These are phyloP conservation scores for Armadillidium nasatum DNA, from an alignment of 1,140 invertebrate genomes.

Conservation along the genomic window DNA sequence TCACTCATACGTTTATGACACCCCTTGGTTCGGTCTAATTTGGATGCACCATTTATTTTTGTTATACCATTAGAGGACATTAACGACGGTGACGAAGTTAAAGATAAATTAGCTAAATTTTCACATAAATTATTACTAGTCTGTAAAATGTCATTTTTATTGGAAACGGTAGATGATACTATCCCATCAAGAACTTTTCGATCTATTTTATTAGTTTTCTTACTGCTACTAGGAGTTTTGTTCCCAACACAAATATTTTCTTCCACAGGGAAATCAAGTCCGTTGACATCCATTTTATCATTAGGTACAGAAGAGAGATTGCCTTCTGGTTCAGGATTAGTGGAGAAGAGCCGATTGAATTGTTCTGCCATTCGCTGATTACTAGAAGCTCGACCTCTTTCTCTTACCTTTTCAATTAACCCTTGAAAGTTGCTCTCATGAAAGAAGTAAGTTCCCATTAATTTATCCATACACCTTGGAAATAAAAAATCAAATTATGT, in stretches of 20 bases:
- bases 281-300: no score
- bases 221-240: no score
- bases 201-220: not conserved
- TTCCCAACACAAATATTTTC: no score
- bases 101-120: constrained; percentile 1
- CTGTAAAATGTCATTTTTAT: constrained; percentile 5
- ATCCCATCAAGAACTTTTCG: not conserved
- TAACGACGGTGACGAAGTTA: not conserved
- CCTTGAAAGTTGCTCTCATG: constrained; percentile 70
- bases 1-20: constrained; percentile 40
- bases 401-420: constrained; percentile 57
- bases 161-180: not conserved
- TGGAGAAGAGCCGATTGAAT: constrained; percentile 39
- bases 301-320: not conserved
- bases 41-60: constrained; percentile 1
- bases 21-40: constrained; percentile 24
- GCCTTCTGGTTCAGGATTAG: not conserved
- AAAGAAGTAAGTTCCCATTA: constrained; percentile 80
- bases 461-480: constrained; percentile 65
- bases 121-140: constrained; percentile 2
- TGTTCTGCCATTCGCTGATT: constrained; percentile 53
- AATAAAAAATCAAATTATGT: constrained; percentile 23
- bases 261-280: no score
- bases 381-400: constrained; percentile 46
- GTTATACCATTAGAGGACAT: no score